A percentile compares a stretch with the other conserved stretches of the same genome.
phyloP scores from a whole-genome alignment of 2,888 invertebrate species.

The Scaptomyza reducta region DNA sequence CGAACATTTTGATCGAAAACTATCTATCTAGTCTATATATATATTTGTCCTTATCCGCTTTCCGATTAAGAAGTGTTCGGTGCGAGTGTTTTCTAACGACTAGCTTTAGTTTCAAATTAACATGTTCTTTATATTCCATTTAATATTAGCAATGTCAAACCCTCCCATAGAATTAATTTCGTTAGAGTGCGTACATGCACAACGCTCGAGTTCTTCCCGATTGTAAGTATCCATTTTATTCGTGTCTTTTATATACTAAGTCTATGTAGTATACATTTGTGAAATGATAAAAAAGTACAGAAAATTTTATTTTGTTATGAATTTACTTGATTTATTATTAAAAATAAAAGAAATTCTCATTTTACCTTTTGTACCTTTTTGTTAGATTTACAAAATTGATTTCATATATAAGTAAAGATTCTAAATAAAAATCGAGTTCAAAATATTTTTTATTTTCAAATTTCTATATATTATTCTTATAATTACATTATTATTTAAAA shows the following conservation, averaged over 20 bases:
- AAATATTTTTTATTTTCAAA: too few species aligned
- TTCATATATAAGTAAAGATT: too few species aligned
- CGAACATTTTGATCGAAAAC: slow-evolving; percentile 30
- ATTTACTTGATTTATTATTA: too few species aligned
- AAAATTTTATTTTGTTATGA: too few species aligned
- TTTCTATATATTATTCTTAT: too few species aligned
- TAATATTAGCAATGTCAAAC: background rate
- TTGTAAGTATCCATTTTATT: background rate
- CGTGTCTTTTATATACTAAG: background rate
- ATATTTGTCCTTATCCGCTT: background rate
- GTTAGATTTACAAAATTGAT: too few species aligned
- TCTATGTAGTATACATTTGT: background rate
- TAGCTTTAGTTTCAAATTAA: background rate
- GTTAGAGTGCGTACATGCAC: background rate
- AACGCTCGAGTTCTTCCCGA: background rate
- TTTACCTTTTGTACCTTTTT: too few species aligned
- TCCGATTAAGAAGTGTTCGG: background rate
- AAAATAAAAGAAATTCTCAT: too few species aligned
- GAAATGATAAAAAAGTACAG: too few species aligned
- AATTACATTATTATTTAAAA: too few species aligned
- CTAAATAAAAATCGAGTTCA: too few species aligned
- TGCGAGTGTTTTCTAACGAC: slow-evolving; percentile 1
- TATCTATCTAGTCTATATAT: too few species aligned
- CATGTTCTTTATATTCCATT: background rate
- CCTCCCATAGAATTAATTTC: background rate